phyloP scores from a whole-genome alignment of 2,888 invertebrate genomes.

The Rhopalosiphum nymphaeae region DNA sequence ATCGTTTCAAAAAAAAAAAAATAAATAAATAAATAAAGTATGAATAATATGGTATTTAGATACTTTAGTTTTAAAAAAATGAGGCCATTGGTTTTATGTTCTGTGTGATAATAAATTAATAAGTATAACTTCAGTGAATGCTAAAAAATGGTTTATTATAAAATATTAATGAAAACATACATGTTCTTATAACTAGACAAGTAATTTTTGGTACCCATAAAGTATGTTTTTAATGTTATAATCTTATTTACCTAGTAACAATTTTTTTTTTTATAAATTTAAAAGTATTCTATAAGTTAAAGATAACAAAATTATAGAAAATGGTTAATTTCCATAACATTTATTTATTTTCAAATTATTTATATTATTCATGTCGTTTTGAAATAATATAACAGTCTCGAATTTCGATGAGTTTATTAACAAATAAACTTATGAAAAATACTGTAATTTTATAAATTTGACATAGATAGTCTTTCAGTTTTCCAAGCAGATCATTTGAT shows the following conservation, averaged over 20 bases:
- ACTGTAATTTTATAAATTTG: background rate
- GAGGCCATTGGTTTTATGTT: background rate
- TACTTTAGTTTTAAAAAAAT: background rate
- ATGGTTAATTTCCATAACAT: background rate
- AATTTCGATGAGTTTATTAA: background rate
- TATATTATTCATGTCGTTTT: background rate
- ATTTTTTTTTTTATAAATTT: background rate
- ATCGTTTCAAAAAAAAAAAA: background rate
- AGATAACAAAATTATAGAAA: background rate
- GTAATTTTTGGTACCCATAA: background rate
- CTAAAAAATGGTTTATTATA: background rate
- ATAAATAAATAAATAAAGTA: background rate
- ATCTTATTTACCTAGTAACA: background rate
- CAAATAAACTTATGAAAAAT: background rate
- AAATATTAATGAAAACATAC: background rate
- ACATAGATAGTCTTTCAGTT: conserved; percentile 7
- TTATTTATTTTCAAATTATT: background rate
- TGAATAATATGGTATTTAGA: background rate
- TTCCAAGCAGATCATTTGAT: conserved; percentile 27
- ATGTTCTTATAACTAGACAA: background rate
- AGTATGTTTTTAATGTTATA: background rate
- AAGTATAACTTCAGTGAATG: background rate
- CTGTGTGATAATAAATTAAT: no score
- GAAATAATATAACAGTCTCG: background rate
- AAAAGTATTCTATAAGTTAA: background rate